Evolutionary conservation across 2,888 invertebrate species (phyloP), one percentile per base, ranked within the genome.

Genomic region (Muschampia plurimacula): DNA sequence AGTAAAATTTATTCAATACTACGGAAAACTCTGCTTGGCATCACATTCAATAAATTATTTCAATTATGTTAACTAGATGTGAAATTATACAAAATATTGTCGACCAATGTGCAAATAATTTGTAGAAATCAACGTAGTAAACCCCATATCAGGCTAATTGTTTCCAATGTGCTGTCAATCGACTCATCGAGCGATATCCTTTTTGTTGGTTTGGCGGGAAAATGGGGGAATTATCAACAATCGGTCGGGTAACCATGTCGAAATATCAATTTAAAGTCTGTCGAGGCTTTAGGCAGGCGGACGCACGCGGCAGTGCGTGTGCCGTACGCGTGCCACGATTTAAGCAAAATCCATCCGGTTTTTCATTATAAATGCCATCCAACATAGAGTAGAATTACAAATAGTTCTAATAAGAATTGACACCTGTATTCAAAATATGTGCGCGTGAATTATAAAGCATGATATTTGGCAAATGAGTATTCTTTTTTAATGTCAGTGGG

Each of bases 281-380:
- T 65, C 39, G 44, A 36, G 12, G 65, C 66, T 66, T 44, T n/a
- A n/a, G n/a, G n/a, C n/a, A 62, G 65, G 15, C 59, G 59, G 74
- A 62, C 73, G 62, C 28, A 69, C 70, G 74, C 60, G 57, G 49
- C 0, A 2, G 2, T 9, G 72, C 82, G 77, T 79, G 79, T 76
- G 83, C 7, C 77, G 2, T 78, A 3, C 83, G 75, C 82, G 84
- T 81, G 84, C 49, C 81, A 15, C 76, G 79, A 78, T 83, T 84
- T 83, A 83, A 79, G 78, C 75, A 78, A 81, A 78, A 74, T 73
- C 76, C 72, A 74, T 77, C 74, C 73, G 66, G 64, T 70, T 62
- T 77, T 78, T 78, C 76, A 79, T 74, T 77, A 73, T 71, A n/a
- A n/a, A 67, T 76, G 65, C 73, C 77, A 74, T 74, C 71, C 67